Evolutionary conservation across 2,888 invertebrate genomes (phyloP).

Genomic region (Macrophya annulata): DNA sequence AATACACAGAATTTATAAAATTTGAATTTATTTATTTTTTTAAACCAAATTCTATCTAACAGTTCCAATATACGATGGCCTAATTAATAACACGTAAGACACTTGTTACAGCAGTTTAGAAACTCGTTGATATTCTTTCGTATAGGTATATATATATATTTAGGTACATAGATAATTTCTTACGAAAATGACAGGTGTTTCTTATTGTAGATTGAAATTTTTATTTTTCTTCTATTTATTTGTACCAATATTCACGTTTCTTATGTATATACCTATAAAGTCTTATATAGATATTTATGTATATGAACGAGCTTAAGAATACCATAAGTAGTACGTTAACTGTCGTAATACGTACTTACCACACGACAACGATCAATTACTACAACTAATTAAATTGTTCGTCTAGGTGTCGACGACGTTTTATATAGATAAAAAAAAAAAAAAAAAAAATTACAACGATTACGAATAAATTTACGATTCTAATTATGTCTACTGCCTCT

Average conservation of each 20-base stretch:
- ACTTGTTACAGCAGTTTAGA: not conserved
- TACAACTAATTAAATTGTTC: constrained; percentile 27
- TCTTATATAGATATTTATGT: not conserved
- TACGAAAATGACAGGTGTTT: not conserved
- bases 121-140: not conserved
- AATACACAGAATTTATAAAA: not conserved
- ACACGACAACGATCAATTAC: constrained; percentile 15
- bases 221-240: not conserved
- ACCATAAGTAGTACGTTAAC: not conserved
- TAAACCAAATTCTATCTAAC: not conserved
- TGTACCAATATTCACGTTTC: not conserved
- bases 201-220: not conserved
- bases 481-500: not conserved
- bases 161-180: not conserved
- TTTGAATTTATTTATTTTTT: not conserved
- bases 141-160: not conserved
- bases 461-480: constrained; percentile 4
- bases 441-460: not conserved
- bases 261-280: not conserved
- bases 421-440: not conserved
- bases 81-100: not conserved
- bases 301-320: not conserved
- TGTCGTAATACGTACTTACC: not conserved
- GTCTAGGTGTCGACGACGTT: not conserved
- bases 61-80: not conserved